These are phyloP conservation scores for Crypturellus tataupa DNA, from an alignment of 2,797 vertebrate genomes.

Conservation along the genomic window DNA sequence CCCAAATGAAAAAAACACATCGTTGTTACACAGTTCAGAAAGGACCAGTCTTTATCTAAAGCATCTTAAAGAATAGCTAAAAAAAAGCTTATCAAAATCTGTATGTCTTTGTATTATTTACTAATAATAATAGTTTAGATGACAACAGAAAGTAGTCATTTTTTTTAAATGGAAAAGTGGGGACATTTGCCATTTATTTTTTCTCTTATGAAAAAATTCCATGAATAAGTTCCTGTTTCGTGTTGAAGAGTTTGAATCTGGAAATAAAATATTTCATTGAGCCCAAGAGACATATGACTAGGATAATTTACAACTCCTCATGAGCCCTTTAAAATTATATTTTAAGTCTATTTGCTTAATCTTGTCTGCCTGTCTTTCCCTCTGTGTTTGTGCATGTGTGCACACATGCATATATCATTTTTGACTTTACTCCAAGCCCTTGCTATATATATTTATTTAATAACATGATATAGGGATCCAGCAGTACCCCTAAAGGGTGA, in stretches of 20 bases:
- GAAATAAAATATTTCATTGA: neutral
- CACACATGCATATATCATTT: neutral
- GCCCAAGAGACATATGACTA: neutral
- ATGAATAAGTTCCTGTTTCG: neutral
- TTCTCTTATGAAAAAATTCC: neutral
- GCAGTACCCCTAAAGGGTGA: neutral
- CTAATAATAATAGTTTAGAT: neutral
- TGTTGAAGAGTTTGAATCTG: neutral
- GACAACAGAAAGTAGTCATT: neutral
- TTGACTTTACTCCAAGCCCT: neutral
- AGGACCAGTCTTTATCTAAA: neutral
- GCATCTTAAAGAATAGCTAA: neutral
- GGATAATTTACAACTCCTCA: neutral
- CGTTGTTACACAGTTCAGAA: neutral
- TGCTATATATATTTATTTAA: neutral
- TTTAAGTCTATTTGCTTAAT: neutral
- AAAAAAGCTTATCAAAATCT: neutral
- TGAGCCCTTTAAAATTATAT: neutral
- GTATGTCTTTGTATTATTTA: neutral
- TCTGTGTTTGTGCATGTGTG: neutral
- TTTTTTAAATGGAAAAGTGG: neutral
- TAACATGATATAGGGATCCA: accelerated
- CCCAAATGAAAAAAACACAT: neutral
- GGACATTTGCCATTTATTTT: neutral
- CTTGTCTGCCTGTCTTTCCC: neutral